These are phyloP conservation scores for Merodon equestris DNA, from an alignment of 2,888 invertebrate species.

Conservation along the genomic window DNA sequence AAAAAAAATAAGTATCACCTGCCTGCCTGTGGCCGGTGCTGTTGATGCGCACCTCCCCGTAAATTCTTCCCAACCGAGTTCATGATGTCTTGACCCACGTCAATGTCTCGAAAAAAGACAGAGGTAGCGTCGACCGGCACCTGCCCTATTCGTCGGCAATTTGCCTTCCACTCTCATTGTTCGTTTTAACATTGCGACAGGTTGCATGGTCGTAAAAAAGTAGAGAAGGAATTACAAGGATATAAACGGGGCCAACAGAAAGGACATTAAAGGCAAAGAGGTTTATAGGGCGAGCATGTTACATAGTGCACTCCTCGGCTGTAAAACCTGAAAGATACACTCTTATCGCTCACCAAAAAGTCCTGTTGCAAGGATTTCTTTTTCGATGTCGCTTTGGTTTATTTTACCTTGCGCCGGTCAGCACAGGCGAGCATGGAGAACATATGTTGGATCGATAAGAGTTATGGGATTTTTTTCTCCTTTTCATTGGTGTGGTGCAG, in stretches of 20 bases:
- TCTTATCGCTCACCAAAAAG: no score
- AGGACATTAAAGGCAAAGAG: slow-evolving; percentile 16
- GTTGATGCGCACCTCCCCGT: slow-evolving; percentile 53
- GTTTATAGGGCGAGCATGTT: slow-evolving; percentile 9
- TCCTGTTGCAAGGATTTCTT: slow-evolving; percentile 47
- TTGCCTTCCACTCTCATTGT: slow-evolving; percentile 44
- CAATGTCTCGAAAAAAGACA: slow-evolving; percentile 39
- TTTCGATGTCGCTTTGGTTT: slow-evolving; percentile 1
- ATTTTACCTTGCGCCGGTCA: slow-evolving; percentile 41
- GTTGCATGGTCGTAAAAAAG: slow-evolving; percentile 55
- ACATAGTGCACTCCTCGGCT: slow-evolving; percentile 37
- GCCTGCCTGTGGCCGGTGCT: slow-evolving; percentile 42
- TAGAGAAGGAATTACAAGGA: slow-evolving; percentile 46
- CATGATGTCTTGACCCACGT: slow-evolving; percentile 60
- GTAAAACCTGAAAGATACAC: slow-evolving; percentile 63
- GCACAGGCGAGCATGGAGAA: slow-evolving; percentile 52
- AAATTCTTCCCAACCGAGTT: slow-evolving; percentile 23
- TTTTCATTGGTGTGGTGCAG: slow-evolving; percentile 17
- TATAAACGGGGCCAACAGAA: slow-evolving; percentile 33
- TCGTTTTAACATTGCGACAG: slow-evolving; percentile 47
- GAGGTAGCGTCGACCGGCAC: slow-evolving; percentile 35
- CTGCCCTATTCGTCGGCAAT: slow-evolving; percentile 44
- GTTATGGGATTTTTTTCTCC: slow-evolving; percentile 43
- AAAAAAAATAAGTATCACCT: slow-evolving; percentile 44
- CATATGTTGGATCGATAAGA: slow-evolving; percentile 62